These are phyloP conservation scores for Neelides folsomi DNA, from an alignment of 2,888 invertebrate species.

Conservation along the genomic window DNA sequence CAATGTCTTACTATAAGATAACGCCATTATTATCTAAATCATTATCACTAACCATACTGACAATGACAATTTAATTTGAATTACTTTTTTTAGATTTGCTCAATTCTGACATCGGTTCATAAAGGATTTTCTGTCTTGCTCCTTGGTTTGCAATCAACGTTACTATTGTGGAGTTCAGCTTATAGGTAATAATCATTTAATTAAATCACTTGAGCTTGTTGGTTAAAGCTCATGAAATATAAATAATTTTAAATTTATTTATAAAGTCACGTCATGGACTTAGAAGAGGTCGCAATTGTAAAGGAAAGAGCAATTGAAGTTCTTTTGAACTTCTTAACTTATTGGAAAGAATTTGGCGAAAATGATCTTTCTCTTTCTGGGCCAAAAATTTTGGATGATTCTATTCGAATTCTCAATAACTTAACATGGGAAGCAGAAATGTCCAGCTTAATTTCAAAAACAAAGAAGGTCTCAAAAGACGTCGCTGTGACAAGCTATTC, in stretches of 20 bases:
- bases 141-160: conserved; percentile 13
- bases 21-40: no score
- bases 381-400: no score
- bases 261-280: conserved; percentile 13
- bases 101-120: conserved; percentile 8
- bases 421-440: no score
- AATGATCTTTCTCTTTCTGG: conserved; percentile 1
- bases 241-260: not conserved
- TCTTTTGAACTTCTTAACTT: conserved; percentile 12
- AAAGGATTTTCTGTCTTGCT: conserved; percentile 10
- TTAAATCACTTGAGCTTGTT: no score
- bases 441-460: no score
- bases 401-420: no score
- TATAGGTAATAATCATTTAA: conserved; percentile 11
- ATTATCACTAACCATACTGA: no score
- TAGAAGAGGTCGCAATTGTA: conserved; percentile 14
- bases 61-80: not conserved
- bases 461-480: no score
- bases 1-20: no score
- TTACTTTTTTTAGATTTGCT: conserved; percentile 12
- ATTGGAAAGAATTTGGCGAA: conserved; percentile 13
- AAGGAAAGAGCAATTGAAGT: conserved; percentile 15
- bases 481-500: no score
- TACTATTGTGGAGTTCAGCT: conserved; percentile 13
- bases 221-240: no score